Percentiles rank a stretch among this genome's conserved stretches.
phyloP scores from a whole-genome alignment of 1,140 invertebrate genomes.

The Diabrotica undecimpunctata region DNA sequence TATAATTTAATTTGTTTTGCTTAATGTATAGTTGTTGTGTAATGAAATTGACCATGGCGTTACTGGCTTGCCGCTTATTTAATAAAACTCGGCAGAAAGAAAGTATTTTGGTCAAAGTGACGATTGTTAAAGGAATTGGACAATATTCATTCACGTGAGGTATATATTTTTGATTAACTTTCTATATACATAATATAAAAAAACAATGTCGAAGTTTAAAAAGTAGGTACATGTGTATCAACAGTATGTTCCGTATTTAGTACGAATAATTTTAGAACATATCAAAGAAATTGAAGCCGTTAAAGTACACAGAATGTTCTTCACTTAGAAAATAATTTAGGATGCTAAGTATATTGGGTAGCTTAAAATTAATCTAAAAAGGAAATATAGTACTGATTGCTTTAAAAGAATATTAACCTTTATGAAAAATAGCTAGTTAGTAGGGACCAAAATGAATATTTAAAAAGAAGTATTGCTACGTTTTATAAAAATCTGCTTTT shows the following conservation, averaged over 20 bases:
- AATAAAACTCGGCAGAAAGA: too few relatives aligned
- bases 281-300: background rate
- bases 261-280: background rate
- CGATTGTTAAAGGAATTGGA: background rate
- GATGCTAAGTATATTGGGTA: background rate
- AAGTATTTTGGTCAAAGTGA: background rate
- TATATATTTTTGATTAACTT: background rate
- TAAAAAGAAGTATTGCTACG: too few relatives aligned
- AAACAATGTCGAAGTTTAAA: background rate
- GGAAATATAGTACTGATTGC: background rate
- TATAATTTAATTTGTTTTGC: too few relatives aligned
- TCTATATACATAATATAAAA: background rate
- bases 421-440: background rate
- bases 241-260: background rate
- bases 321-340: background rate
- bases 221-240: conserved; percentile 2
- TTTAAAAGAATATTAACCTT: background rate
- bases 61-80: background rate
- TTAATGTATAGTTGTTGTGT: too few relatives aligned
- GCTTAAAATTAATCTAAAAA: background rate
- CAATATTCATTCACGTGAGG: background rate
- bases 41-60: background rate
- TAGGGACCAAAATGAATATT: background rate
- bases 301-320: background rate
- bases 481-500: too few relatives aligned